Evolutionary conservation across 2,888 invertebrate species (phyloP), one percentile per base, ranked within the genome.

Genomic region (Arrhopalites spinosus): DNA sequence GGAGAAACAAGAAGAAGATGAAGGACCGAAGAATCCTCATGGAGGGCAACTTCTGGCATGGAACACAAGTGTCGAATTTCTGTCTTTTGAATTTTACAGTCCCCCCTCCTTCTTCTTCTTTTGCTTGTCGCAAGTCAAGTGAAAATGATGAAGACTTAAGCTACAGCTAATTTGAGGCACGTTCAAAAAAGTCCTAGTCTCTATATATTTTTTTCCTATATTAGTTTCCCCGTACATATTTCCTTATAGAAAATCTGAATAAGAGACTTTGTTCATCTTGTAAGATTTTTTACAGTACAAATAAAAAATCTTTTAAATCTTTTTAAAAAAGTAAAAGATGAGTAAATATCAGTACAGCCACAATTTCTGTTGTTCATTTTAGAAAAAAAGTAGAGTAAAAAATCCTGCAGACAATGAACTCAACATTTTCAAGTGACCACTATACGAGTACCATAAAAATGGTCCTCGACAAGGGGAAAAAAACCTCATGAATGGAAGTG

Each of bases 11-110:
- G 11, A 11, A 11, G 36, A 36, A 36, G 36, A 36, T 36, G 36
- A 36, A 36, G 36, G 36, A 36, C 36, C 36, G 36, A 36, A 36
- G 36, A 36, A 36, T 7, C 36, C 36, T 36, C 11, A 7, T 36
- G 36, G 36, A 36, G 36, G 36, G 36, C 45, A 30, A 64, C n/a
- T 67, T 30, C 61, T 56, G 56, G 29, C 61, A 61, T 61, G 71
- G 36, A 72, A 47, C 69, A 53, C 61, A 61, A 72, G 71, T 72
- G 61, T 72, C 71, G 56, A 43, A 72, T 72, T 72, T 72, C 71
- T 50, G 27, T 69, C 69, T 53, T 56, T 36, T 27, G 45, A 72
- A 25, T 59, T 43, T 61, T 61, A 61, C 61, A 72, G 71, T 59
- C 50, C 69, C 53, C 69, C n/a, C 53, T 47, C 25, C 23, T 15